Base-by-base conservation (phyloP, 2,888 invertebrate genomes). In the Sceliomorpha sp. region DNA sequence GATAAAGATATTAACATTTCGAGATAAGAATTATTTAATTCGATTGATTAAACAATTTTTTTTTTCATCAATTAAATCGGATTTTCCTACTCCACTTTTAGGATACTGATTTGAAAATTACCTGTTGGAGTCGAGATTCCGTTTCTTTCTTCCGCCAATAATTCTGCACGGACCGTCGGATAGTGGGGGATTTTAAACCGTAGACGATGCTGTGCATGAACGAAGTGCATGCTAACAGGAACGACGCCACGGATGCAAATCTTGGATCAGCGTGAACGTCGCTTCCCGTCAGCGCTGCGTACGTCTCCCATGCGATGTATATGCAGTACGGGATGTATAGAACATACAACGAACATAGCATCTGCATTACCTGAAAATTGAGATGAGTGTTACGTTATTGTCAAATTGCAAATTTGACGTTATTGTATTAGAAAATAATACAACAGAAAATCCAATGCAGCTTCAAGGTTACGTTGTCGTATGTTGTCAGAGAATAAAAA, bases 101-200 rank as follows among this genome's bases (percentile, higher is more conserved):
- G n/a, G n/a, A n/a, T n/a, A n/a, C n/a, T n/a, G n/a, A n/a, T n/a
- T n/a, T n/a, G n/a, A 2, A 2, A 42, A 14, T 75, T 79, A 88
- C 89, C 82, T 94, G 93, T 69, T 94, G 93, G 37, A 95, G 91
- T 84, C 95, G 94, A 80, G 93, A 93, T 86, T 94, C 94, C 1
- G 94, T 94, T 88, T 94, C 91, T 83, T 94, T 91, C 88, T 95
- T 94, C 40, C 95, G 90, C 91, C 93, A 92, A 84, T 94, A 94
- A 83, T 95, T 94, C 75, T 93, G 91, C 76, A 95, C 92, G 47
- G 94, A 93, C 81, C 93, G 93, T 60, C 92, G 90, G 27, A 95
- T 88, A 0, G 92, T 91, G 85, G 93, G 92, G 85, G 93, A 94
- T 82, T 94, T 92, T 45, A 95, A 90, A 31, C 95, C 95, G 81